These are phyloP conservation scores for Helicoverpa zea DNA, from an alignment of 1,140 invertebrate species.

Conservation along the genomic window DNA sequence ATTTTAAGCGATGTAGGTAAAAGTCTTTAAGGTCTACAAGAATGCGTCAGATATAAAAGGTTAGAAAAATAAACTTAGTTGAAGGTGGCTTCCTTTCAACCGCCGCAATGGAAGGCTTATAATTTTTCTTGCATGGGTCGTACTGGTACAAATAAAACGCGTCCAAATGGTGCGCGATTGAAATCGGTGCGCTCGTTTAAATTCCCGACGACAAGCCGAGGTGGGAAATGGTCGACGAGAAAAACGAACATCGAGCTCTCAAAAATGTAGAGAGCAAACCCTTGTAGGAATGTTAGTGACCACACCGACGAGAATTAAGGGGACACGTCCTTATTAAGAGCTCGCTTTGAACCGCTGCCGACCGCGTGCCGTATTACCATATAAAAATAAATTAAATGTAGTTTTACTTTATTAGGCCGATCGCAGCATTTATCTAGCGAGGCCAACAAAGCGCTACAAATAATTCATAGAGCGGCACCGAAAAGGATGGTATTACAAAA, in stretches of 20 bases:
- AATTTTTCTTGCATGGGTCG: conserved; percentile 56
- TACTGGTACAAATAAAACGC: conserved; percentile 56
- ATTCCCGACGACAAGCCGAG: conserved; percentile 68
- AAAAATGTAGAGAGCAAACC: conserved; percentile 76
- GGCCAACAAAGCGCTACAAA: conserved; percentile 51
- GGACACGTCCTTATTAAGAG: conserved; percentile 73
- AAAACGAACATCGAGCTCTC: conserved; percentile 69
- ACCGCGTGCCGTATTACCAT: conserved; percentile 70
- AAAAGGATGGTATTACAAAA: conserved; percentile 63
- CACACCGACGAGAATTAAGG: conserved; percentile 62
- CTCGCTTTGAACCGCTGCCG: conserved; percentile 63
- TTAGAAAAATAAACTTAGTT: neutral
- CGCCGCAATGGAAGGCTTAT: conserved; percentile 52
- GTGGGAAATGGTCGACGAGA: conserved; percentile 72
- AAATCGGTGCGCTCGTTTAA: conserved; percentile 73
- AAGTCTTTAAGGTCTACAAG: neutral
- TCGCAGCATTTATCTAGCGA: conserved; percentile 27
- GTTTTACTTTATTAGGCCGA: conserved; percentile 51
- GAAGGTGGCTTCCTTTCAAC: conserved; percentile 55
- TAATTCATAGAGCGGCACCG: conserved; percentile 54
- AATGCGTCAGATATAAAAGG: conserved; percentile 19
- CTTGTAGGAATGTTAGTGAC: conserved; percentile 74
- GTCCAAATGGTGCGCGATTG: conserved; percentile 52
- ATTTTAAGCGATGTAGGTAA: no score
- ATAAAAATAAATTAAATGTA: conserved; percentile 64